phyloP scores from a whole-genome alignment of 92 coral and sea anemone genomes.

The Palythoa caribaeorum region DNA sequence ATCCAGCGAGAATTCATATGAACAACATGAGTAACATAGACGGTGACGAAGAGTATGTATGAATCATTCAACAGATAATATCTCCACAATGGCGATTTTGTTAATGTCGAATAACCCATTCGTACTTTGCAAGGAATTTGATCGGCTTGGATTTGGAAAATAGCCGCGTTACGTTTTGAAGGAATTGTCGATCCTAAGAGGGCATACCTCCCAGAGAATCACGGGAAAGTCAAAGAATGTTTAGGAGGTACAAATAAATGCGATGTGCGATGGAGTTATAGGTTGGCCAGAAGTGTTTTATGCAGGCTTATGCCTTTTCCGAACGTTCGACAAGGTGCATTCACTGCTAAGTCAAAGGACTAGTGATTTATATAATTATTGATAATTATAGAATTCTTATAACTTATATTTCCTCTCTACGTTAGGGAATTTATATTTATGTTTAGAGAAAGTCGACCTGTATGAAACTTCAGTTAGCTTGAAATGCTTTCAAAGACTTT shows the following conservation, averaged over 20 bases:
- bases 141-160: background rate
- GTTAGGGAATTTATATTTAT: too few relatives aligned
- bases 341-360: background rate
- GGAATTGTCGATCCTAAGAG: background rate
- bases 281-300: background rate
- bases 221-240: background rate
- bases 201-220: background rate
- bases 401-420: background rate
- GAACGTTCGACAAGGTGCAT: background rate
- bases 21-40: conserved; percentile 71
- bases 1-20: conserved; percentile 31
- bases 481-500: too few relatives aligned
- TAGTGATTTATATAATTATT: background rate
- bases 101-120: background rate
- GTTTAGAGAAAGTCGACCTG: too few relatives aligned
- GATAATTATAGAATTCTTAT: background rate
- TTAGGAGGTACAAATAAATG: background rate
- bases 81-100: background rate
- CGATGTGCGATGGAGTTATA: background rate
- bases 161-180: background rate
- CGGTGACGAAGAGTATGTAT: conserved; percentile 96
- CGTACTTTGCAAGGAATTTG: background rate
- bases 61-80: background rate
- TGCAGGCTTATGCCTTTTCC: background rate
- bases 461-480: too few relatives aligned